Evolutionary conservation across 2,797 vertebrate genomes (phyloP).

Genomic region (Aythya fuligula): DNA sequence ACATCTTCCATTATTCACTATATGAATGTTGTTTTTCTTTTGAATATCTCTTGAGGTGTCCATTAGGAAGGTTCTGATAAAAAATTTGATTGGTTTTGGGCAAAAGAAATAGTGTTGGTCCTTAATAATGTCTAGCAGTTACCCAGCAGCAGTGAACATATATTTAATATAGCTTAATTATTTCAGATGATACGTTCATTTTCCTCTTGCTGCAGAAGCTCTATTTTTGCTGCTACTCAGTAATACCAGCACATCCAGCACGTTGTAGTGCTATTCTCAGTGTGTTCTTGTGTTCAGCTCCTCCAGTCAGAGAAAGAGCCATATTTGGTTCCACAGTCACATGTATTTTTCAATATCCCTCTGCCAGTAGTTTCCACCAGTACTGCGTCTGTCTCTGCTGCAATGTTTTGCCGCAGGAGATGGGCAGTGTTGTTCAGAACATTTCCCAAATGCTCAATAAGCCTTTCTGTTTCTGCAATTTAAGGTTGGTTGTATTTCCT

Average conservation of each 20-base stretch:
- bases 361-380: background rate
- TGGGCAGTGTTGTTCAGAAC: background rate
- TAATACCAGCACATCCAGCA: background rate
- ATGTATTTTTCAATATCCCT: background rate
- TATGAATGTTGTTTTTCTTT: background rate
- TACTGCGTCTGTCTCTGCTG: background rate
- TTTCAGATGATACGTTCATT: background rate
- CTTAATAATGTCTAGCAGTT: background rate
- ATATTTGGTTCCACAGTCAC: background rate
- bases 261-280: background rate
- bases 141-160: background rate
- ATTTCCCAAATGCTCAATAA: constrained; percentile 49
- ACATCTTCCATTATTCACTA: background rate
- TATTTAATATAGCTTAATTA: background rate
- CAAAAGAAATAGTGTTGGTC: background rate
- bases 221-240: background rate
- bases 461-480: background rate
- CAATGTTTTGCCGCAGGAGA: background rate
- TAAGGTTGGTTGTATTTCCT: background rate
- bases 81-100: background rate
- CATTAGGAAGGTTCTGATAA: background rate
- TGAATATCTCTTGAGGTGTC: background rate
- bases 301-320: background rate
- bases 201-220: background rate
- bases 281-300: background rate